Percentiles rank a stretch among this genome's conserved stretches.
Evolutionary conservation across 2,797 vertebrate genomes (phyloP).

Genomic region (Carcharodon carcharias): DNA sequence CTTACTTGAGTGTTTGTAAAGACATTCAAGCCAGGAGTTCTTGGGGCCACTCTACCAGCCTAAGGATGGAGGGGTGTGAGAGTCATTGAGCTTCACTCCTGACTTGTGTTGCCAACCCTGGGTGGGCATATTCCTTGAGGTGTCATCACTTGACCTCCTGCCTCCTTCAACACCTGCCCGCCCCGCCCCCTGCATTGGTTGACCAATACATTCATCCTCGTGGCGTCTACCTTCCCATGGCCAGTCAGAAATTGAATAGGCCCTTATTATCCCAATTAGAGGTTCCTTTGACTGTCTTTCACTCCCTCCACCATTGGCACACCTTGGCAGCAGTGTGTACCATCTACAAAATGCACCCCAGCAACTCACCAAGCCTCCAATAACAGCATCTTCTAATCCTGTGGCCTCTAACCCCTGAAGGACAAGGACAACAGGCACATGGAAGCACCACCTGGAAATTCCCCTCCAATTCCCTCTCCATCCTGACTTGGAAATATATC

Average conservation of each 20-base stretch:
- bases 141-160: neutral
- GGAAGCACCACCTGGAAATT: neutral
- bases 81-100: neutral
- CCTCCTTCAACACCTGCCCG: too few relatives aligned
- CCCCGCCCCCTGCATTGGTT: neutral
- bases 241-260: neutral
- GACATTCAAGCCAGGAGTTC: neutral
- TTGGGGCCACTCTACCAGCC: neutral
- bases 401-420: neutral
- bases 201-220: neutral
- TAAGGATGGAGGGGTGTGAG: neutral
- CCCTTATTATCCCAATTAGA: neutral
- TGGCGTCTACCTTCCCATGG: neutral
- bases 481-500: too few relatives aligned
- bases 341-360: neutral
- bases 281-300: neutral
- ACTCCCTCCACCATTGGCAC: neutral
- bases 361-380: neutral
- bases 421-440: neutral
- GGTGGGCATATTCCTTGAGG: too few relatives aligned
- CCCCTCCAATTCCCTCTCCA: too few relatives aligned
- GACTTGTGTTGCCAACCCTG: neutral
- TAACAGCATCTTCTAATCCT: neutral
- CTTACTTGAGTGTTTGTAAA: neutral
- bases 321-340: too few relatives aligned